Conservation (phyloP, 2,888 invertebrate species). For the Camptogramma bilineatum region DNA sequence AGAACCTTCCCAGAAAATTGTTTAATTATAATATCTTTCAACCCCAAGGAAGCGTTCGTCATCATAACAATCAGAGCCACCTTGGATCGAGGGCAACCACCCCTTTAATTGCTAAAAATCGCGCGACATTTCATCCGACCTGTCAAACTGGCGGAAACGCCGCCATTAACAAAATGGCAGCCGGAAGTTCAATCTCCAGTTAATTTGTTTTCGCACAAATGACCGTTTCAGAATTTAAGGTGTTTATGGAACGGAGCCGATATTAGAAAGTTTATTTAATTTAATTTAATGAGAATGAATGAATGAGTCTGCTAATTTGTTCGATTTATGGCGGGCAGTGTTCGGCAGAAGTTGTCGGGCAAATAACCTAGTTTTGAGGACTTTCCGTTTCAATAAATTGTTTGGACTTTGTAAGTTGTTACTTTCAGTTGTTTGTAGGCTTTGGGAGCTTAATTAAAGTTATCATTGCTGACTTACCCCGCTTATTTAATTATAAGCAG, state of each 20-base stretch:
- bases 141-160: constrained; percentile 76
- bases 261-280: constrained; percentile 64
- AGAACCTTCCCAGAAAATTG: constrained; percentile 23
- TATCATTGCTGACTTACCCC: constrained; percentile 16
- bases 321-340: constrained; percentile 59
- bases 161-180: constrained; percentile 71
- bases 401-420: constrained; percentile 38
- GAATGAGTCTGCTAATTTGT: constrained; percentile 64
- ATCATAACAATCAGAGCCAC: constrained; percentile 43
- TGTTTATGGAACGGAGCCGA: constrained; percentile 74
- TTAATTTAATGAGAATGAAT: constrained; percentile 71
- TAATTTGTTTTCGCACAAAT: constrained; percentile 80
- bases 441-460: constrained; percentile 23
- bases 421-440: constrained; percentile 29
- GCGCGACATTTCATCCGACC: constrained; percentile 80
- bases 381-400: constrained; percentile 54
- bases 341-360: constrained; percentile 26
- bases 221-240: constrained; percentile 77
- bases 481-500: background rate
- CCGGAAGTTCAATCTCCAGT: constrained; percentile 61
- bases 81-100: constrained; percentile 49
- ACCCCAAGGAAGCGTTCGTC: constrained; percentile 37
- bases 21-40: constrained; percentile 27
- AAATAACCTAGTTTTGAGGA: constrained; percentile 47
- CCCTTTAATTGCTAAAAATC: constrained; percentile 82